phyloP scores from a whole-genome alignment of 2,113 vertebrate genomes.

The Scopus umbretta region DNA sequence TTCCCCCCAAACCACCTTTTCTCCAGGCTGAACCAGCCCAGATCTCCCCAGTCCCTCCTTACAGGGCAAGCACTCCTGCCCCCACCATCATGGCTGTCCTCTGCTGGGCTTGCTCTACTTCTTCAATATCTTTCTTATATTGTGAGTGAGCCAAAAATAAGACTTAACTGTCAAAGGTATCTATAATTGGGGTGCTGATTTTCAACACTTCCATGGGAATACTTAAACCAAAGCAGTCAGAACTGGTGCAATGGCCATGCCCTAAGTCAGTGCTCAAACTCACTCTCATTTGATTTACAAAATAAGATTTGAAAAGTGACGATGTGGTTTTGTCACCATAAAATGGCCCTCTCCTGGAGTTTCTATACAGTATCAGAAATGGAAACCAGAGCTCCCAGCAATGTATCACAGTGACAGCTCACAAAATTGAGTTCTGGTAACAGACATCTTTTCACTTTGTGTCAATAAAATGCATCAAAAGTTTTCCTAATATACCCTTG shows the following conservation, averaged over 20 bases:
- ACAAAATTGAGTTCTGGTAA: background rate
- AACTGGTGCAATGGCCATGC: background rate
- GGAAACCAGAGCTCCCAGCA: background rate
- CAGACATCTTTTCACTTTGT: background rate
- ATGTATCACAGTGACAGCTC: background rate
- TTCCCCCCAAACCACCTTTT: background rate
- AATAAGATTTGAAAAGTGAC: background rate
- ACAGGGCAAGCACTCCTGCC: background rate
- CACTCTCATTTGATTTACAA: background rate
- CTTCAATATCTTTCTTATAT: background rate
- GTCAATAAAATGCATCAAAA: background rate
- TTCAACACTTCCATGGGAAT: background rate
- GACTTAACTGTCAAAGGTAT: background rate
- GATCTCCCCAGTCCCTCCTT: background rate
- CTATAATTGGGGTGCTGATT: background rate
- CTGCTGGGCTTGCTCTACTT: background rate
- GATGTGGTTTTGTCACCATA: background rate
- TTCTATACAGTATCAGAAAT: background rate
- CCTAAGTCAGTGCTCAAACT: background rate
- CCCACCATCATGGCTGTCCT: background rate
- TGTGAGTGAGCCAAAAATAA: background rate
- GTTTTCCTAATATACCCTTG: background rate
- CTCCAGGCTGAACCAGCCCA: background rate
- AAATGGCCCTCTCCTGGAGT: background rate
- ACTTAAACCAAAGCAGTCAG: background rate